Evolutionary conservation across 2,888 invertebrate species (phyloP), one percentile per base, ranked within the genome.

Genomic region (Esperia sulphurella): DNA sequence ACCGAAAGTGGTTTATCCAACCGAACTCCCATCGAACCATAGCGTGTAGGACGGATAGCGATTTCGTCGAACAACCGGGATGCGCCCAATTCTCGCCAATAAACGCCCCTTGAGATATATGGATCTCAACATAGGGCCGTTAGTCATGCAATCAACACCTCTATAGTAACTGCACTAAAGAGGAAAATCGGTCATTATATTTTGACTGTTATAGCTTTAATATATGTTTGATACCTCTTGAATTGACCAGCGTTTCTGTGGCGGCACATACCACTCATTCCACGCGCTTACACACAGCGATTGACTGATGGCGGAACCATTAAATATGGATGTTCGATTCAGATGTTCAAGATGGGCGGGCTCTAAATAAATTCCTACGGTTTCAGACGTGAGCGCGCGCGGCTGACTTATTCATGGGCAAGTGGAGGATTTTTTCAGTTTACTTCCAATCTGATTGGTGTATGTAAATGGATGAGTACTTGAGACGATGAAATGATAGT

Each of bases 1-100:
- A 66, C 74, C 68, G 73, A 68, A 63, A 68, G 69, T 68, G 74
- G 68, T 68, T 71, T 73, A 76, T 72, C 74, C 71, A 68, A 31
- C 74, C 71, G 37, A 79, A 71, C 67, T 79, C 75, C 76, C 79
- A 81, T 81, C 79, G 74, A 79, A 78, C 40, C 30, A 79, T 73
- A 75, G 68, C 67, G 76, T 71, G 77, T 80, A 83, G 83, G 82
- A 82, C 74, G 83, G 80, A 83, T 83, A 85, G 84, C 83, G 82
- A 84, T 84, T 85, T 80, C 75, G 79, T 74, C 75, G 76, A 79
- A 81, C 83, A 83, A 78, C 85, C 88, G 88, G 88, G 88, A 88
- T 86, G 87, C 85, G 84, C 85, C 86, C 85, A 88, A 88, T 88
- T 88, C 84, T 80, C 82, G 79, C 80, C 83, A 88, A 86, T 88